These are phyloP conservation scores for Drosophila oshimai DNA, from an alignment of 1,140 invertebrate species.

Conservation along the genomic window DNA sequence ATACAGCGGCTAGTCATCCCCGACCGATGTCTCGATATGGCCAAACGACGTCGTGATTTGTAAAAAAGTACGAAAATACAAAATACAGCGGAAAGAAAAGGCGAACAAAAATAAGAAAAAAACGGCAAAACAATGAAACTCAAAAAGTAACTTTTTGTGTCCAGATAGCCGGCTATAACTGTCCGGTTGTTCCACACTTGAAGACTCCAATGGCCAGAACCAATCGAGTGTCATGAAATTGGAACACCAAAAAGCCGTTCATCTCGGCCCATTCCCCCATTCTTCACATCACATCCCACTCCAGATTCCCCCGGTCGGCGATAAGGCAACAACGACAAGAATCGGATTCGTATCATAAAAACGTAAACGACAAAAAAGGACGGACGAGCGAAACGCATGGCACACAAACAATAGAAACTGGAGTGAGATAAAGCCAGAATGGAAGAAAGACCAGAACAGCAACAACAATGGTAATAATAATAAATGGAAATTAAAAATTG, in stretches of 20 bases:
- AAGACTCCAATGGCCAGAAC: constrained; percentile 26
- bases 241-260: constrained; percentile 39
- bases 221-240: constrained; percentile 43
- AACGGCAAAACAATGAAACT: constrained; percentile 31
- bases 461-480: constrained; percentile 48
- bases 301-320: not conserved
- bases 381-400: constrained; percentile 29
- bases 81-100: constrained; percentile 50
- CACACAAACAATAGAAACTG: constrained; percentile 53
- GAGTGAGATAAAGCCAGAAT: constrained; percentile 28
- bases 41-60: constrained; percentile 50
- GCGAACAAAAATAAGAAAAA: constrained; percentile 6
- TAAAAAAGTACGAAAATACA: too few relatives aligned
- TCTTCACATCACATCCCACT: constrained; percentile 5
- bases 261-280: not conserved
- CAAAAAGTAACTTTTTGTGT: constrained; percentile 28
- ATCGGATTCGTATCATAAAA: constrained; percentile 29
- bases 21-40: constrained; percentile 50
- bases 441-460: constrained; percentile 11
- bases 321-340: constrained; percentile 24
- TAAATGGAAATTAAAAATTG: constrained; percentile 70
- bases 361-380: constrained; percentile 32
- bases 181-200: constrained; percentile 15
- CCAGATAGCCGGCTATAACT: constrained; percentile 26
- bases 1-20: constrained; percentile 38